Base-by-base conservation (phyloP, 2,113 vertebrate genomes). In the Myrmophylax atrothorax region DNA sequence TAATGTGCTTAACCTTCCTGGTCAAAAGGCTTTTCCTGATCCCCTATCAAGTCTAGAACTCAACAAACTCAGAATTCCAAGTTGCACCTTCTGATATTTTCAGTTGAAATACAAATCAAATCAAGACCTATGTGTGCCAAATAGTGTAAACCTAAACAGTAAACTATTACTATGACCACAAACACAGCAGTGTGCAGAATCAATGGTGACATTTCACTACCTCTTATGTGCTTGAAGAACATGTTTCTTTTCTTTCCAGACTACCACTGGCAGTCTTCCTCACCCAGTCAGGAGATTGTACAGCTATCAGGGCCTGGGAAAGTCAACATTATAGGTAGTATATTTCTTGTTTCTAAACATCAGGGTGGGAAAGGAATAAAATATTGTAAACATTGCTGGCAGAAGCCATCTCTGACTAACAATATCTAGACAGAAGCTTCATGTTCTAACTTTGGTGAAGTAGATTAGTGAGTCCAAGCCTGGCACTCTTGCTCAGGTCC, bases 61-160 rank as follows among this genome's bases (percentile, higher is more conserved):
- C 67, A 66, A 53, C 10, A 80, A 64, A 67, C 15, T 46, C 4
- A 3, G 4, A 3, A 42, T 37, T 63, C 28, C 25, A 19, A 63
- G 13, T 37, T 42, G 25, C 44, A 90, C 52, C 19, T 52, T 86
- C 29, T 33, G 35, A 0, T 44, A 49, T 17, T 74, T 77, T 33
- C 67, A 72, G 26, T 7, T 52, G 12, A 89, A 87, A 68, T 14
- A 38, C n/a, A 80, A 52, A 60, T 37, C 49, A 60, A 64, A 38
- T 19, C 0, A 0, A 90, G 35, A 76, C 10, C 10, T 44, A 3
- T 3, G 4, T 9, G 11, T 68, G 23, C 12, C 60, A 52, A 66
- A 58, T 2, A 26, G 15, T 5, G 20, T 47, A 56, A 66, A 91
- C 25, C 33, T 37, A 84, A 88, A 78, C 42, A 85, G 90, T 89